A percentile compares a stretch with the other conserved stretches of the same genome.
Evolutionary conservation across 2,888 invertebrate species (phyloP).

Genomic region (Stenoptilia bipunctidactyla): DNA sequence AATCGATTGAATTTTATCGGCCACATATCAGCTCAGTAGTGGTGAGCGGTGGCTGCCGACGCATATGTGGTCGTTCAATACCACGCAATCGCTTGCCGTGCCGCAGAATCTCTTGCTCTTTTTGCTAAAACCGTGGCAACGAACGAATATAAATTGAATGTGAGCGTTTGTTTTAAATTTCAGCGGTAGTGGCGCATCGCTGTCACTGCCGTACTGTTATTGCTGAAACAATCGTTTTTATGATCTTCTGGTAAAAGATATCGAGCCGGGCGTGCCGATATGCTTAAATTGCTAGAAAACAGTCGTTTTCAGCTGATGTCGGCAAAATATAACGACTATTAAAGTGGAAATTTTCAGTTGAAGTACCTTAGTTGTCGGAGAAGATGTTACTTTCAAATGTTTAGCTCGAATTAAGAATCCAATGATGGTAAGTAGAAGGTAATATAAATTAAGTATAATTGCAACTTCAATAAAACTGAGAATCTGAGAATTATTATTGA

Average conservation of each 20-base stretch:
- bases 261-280: conserved; percentile 1
- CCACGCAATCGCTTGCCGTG: conserved; percentile 16
- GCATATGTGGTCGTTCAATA: conserved; percentile 24
- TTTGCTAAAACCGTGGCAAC: conserved; percentile 33
- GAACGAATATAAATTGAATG: conserved; percentile 44
- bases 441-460: no score
- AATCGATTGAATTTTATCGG: conserved; percentile 47
- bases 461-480: no score
- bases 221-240: conserved; percentile 18
- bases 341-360: background rate
- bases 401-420: no score
- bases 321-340: background rate
- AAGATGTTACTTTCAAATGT: no score
- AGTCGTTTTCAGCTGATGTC: background rate
- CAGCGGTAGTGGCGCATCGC: conserved; percentile 28
- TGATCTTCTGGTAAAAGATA: conserved; percentile 3
- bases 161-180: conserved; percentile 40
- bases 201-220: conserved; percentile 24
- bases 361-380: no score
- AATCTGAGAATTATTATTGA: no score
- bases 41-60: conserved; percentile 7
- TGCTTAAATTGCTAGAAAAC: background rate
- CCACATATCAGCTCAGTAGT: conserved; percentile 24
- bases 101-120: conserved; percentile 24
- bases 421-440: no score